Evolutionary conservation across 2,113 vertebrate species (phyloP).

Genomic region (Chaetorhynchus papuensis): DNA sequence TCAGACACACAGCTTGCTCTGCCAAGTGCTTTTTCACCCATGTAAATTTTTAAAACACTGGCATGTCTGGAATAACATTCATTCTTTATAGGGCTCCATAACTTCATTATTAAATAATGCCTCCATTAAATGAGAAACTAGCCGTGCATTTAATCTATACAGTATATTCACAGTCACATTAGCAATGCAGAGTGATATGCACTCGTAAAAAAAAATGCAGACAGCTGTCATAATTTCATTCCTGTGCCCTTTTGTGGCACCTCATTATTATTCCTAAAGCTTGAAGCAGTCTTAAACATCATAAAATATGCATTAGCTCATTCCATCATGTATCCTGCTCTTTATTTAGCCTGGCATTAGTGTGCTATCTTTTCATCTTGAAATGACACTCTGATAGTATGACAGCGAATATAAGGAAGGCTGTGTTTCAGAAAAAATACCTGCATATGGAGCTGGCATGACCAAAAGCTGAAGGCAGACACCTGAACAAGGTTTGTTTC

Average conservation of each 20-base stretch:
- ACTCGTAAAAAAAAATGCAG: constrained; percentile 4
- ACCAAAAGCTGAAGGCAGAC: background rate
- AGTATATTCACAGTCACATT: constrained; percentile 25
- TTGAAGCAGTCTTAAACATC: constrained; percentile 47
- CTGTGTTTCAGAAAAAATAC: background rate
- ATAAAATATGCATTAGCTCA: constrained; percentile 55
- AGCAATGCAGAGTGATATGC: constrained; percentile 27
- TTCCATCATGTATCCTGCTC: constrained; percentile 4
- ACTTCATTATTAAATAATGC: constrained; percentile 60
- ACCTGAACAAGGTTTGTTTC: background rate
- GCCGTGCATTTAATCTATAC: background rate
- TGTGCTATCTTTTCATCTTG: constrained; percentile 1
- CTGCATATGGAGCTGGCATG: background rate
- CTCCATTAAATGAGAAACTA: constrained; percentile 41
- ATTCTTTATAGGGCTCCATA: constrained; percentile 28
- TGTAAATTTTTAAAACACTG: constrained; percentile 33
- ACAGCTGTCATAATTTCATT: constrained; percentile 37
- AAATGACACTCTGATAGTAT: background rate
- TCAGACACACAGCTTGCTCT: background rate
- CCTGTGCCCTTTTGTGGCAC: constrained; percentile 22
- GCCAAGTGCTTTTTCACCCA: constrained; percentile 1
- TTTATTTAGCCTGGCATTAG: constrained; percentile 36
- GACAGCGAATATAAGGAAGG: background rate
- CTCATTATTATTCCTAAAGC: constrained; percentile 62
- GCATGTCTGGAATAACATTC: constrained; percentile 40